Conservation (phyloP, 2,113 vertebrate species). For the Sceloporus tristichus region DNA sequence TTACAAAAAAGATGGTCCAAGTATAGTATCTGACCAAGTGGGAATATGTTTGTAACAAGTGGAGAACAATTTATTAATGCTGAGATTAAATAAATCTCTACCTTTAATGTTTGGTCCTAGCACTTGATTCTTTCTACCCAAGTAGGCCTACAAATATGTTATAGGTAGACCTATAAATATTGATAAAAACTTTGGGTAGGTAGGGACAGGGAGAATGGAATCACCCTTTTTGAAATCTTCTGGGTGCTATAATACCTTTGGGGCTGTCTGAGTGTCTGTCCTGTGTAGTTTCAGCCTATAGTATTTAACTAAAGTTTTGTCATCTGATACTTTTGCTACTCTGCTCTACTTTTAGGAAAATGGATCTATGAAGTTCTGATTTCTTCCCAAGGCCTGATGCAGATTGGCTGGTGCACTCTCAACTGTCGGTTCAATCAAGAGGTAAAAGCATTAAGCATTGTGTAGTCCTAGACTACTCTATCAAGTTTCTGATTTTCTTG, state of each 20-base stretch:
- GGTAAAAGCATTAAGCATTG: constrained; percentile 75
- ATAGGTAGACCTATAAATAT: neutral
- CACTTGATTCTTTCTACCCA: neutral
- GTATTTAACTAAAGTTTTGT: neutral
- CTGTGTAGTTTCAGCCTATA: neutral
- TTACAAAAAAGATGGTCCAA: neutral
- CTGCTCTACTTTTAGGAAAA: constrained; percentile 83
- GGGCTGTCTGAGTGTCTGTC: neutral
- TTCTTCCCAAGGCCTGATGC: constrained; percentile 99
- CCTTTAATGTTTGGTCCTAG: neutral
- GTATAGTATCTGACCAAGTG: neutral
- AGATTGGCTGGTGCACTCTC: constrained; percentile 98
- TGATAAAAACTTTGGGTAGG: neutral
- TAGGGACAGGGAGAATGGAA: constrained; percentile 1
- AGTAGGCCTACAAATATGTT: neutral
- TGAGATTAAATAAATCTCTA: neutral
- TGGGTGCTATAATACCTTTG: neutral
- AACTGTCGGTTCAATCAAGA: constrained; percentile 98
- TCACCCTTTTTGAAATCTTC: neutral
- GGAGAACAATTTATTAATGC: neutral
- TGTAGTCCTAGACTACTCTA: accelerated
- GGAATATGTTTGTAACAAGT: neutral
- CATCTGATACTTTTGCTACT: neutral
- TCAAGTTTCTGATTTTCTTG: neutral
- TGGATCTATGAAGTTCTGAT: constrained; percentile 99